These are phyloP conservation scores for Eclectus roratus DNA, from an alignment of 2,113 vertebrate genomes.

Conservation along the genomic window DNA sequence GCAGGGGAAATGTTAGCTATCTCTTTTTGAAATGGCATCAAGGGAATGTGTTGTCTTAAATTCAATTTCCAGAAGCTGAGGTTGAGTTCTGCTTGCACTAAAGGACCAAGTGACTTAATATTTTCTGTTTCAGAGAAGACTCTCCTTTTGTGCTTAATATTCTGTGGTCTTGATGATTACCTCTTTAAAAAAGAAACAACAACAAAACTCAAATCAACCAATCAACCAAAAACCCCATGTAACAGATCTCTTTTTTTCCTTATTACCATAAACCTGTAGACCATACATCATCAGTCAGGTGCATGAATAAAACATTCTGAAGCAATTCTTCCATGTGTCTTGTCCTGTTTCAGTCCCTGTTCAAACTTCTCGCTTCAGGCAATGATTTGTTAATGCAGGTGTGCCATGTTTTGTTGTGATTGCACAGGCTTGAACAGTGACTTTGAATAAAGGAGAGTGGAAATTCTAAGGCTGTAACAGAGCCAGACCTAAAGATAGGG, in stretches of 20 bases:
- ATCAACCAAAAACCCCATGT: neutral
- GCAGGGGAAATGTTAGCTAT: neutral
- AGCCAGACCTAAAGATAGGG: neutral
- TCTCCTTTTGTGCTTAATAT: neutral
- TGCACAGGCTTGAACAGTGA: neutral
- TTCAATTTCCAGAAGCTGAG: neutral
- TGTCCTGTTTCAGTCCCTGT: neutral
- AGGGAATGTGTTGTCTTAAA: neutral
- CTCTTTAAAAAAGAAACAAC: neutral
- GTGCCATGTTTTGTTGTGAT: neutral
- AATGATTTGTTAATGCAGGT: conserved; percentile 10
- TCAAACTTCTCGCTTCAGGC: conserved; percentile 15
- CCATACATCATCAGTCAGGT: neutral
- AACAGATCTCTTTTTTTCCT: neutral
- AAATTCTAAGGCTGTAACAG: neutral
- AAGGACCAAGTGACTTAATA: neutral
- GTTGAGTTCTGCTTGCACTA: neutral
- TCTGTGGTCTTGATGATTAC: neutral
- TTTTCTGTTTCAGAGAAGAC: neutral
- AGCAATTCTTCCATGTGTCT: neutral
- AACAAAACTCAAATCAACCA: neutral
- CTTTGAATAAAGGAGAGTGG: neutral
- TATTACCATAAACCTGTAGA: neutral
- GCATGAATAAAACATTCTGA: conserved; percentile 28
- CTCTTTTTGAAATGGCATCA: neutral